These are phyloP conservation scores for Meandrina meandrites DNA, from an alignment of 92 coral and sea anemone species.

Conservation along the genomic window DNA sequence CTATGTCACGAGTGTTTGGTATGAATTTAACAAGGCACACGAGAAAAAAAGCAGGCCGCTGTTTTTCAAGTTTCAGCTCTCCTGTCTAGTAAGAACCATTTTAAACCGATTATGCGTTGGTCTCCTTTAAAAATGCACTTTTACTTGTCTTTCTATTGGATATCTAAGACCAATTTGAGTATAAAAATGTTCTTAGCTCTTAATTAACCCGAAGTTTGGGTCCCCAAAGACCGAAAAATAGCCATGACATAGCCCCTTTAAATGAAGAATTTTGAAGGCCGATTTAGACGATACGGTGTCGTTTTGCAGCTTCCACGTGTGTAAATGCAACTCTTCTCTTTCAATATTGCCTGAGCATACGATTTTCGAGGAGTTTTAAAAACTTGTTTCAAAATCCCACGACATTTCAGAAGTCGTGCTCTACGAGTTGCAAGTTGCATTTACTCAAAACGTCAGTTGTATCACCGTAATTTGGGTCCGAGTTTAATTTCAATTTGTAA, in stretches of 20 bases:
- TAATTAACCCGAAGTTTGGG: constrained; percentile 1
- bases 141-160: background rate
- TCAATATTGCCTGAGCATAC: background rate
- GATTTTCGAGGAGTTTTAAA: background rate
- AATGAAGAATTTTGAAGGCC: too few relatives aligned
- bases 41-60: background rate
- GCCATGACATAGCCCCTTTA: too few relatives aligned
- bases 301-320: background rate
- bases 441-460: too few relatives aligned
- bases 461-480: background rate
- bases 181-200: background rate
- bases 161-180: background rate
- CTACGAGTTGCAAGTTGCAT: background rate
- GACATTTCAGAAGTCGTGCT: background rate
- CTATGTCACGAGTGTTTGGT: background rate
- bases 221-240: too few relatives aligned
- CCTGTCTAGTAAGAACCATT: too few relatives aligned
- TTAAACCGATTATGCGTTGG: background rate
- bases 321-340: background rate
- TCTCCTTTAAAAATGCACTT: background rate
- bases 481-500: background rate
- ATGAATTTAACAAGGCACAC: constrained; percentile 2
- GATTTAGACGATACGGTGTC: constrained; percentile 15
- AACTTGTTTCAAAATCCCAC: background rate
- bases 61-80: too few relatives aligned